These are phyloP conservation scores for Arion vulgaris DNA, from an alignment of 1,140 invertebrate species.

Conservation along the genomic window DNA sequence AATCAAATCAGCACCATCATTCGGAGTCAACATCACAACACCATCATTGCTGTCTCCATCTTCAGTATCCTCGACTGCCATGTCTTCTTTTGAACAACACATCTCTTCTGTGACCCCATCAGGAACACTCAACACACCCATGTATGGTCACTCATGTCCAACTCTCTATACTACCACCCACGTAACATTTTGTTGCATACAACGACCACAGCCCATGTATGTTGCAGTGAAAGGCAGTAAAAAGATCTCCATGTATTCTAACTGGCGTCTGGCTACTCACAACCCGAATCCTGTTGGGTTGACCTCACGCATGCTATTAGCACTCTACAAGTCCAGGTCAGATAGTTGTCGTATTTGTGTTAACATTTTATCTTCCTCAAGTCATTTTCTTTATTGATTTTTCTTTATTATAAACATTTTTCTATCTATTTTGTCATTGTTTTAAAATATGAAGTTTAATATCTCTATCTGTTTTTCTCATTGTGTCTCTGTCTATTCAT, in stretches of 20 bases:
- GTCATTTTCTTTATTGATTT: not conserved
- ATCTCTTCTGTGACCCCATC: slow-evolving; percentile 28
- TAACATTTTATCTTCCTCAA: not conserved
- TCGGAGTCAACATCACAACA: not conserved
- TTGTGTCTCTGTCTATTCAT: no score
- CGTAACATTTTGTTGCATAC: slow-evolving; percentile 90
- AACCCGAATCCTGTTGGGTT: slow-evolving; percentile 82
- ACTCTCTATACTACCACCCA: slow-evolving; percentile 61
- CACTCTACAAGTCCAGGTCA: slow-evolving; percentile 72
- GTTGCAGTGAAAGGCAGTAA: slow-evolving; percentile 80
- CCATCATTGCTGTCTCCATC: slow-evolving; percentile 14
- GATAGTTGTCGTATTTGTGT: not conserved
- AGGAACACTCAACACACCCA: slow-evolving; percentile 19
- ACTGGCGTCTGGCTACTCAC: slow-evolving; percentile 83
- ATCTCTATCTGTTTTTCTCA: no score
- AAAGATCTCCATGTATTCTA: slow-evolving; percentile 97
- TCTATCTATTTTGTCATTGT: not conserved
- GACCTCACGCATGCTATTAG: slow-evolving; percentile 79
- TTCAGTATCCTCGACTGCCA: not conserved
- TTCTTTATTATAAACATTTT: not conserved
- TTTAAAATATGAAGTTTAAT: no score
- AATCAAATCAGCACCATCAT: not conserved
- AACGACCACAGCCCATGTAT: slow-evolving; percentile 95
- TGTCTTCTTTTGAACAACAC: not conserved
- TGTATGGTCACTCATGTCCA: slow-evolving; percentile 64